These are phyloP conservation scores for Ciconia maguari DNA, from an alignment of 2,113 vertebrate genomes.

Conservation along the genomic window DNA sequence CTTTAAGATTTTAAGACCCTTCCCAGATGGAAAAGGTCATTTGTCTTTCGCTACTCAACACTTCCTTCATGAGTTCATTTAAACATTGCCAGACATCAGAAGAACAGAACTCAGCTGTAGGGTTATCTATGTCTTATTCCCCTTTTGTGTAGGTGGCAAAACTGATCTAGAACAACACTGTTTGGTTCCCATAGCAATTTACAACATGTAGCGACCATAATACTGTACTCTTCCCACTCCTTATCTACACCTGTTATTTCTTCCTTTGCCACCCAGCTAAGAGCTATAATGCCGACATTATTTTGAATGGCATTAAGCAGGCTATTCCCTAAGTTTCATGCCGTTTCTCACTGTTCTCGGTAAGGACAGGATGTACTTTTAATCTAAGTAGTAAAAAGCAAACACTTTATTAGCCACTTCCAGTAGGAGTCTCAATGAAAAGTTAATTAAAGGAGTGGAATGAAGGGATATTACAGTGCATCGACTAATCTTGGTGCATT, in stretches of 20 bases:
- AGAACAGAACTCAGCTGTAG: slow-evolving; percentile 66
- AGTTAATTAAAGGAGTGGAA: slow-evolving; percentile 48
- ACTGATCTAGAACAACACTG: slow-evolving; percentile 61
- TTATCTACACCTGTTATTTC: slow-evolving; percentile 65
- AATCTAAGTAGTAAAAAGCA: background rate
- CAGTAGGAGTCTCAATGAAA: slow-evolving; percentile 17
- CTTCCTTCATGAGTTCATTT: slow-evolving; percentile 72
- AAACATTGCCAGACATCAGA: slow-evolving; percentile 69
- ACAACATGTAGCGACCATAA: slow-evolving; percentile 7
- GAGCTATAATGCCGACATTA: background rate
- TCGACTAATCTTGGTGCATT: slow-evolving; percentile 37
- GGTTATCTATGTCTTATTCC: slow-evolving; percentile 60
- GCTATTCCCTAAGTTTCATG: background rate
- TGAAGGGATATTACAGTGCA: background rate
- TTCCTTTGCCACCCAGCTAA: slow-evolving; percentile 29
- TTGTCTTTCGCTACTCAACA: slow-evolving; percentile 73
- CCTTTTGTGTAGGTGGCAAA: slow-evolving; percentile 69
- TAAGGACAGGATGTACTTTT: background rate
- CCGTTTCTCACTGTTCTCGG: background rate
- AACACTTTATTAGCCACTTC: slow-evolving; percentile 4
- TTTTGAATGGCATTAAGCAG: background rate
- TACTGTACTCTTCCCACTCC: slow-evolving; percentile 44
- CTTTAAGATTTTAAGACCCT: slow-evolving; percentile 69
- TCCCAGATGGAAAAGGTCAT: slow-evolving; percentile 73
- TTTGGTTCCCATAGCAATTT: slow-evolving; percentile 72